phyloP scores from a whole-genome alignment of 2,888 invertebrate species.

The Drosophila koepferae region DNA sequence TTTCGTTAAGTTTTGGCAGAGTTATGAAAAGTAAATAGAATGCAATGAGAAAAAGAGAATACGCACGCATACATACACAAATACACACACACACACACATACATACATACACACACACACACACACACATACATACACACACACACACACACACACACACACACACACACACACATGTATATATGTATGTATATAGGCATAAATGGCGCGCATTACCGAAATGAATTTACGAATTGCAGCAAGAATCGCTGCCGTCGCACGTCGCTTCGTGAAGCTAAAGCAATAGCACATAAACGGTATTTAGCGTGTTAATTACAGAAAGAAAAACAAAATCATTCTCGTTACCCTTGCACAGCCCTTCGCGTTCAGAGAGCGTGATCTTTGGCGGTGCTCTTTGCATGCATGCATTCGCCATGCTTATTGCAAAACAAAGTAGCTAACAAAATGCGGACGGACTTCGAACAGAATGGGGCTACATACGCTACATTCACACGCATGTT shows the following conservation, averaged over 20 bases:
- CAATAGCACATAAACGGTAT: slow-evolving; percentile 6
- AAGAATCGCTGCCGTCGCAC: background rate
- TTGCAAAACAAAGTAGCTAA: slow-evolving; percentile 10
- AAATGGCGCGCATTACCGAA: slow-evolving; percentile 5
- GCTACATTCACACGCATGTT: slow-evolving; percentile 7
- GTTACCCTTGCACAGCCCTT: slow-evolving; percentile 7
- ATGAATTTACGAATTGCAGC: slow-evolving; percentile 1
- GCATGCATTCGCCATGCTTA: slow-evolving; percentile 8
- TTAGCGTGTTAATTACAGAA: slow-evolving; percentile 7
- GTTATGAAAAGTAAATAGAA: background rate
- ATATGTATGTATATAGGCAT: no score
- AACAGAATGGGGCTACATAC: background rate
- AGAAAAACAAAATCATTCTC: background rate
- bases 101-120: background rate
- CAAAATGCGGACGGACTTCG: slow-evolving; percentile 15
- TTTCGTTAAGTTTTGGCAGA: background rate
- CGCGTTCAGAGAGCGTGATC: slow-evolving; percentile 18
- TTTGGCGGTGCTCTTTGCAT: slow-evolving; percentile 2
- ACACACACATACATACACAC: background rate
- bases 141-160: background rate
- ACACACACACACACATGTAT: background rate
- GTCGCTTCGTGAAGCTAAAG: slow-evolving; percentile 3
- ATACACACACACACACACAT: background rate
- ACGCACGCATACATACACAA: background rate
- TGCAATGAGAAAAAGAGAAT: background rate